Base-by-base conservation (phyloP, 2,797 vertebrate genomes). In the Ficedula albicollis region DNA sequence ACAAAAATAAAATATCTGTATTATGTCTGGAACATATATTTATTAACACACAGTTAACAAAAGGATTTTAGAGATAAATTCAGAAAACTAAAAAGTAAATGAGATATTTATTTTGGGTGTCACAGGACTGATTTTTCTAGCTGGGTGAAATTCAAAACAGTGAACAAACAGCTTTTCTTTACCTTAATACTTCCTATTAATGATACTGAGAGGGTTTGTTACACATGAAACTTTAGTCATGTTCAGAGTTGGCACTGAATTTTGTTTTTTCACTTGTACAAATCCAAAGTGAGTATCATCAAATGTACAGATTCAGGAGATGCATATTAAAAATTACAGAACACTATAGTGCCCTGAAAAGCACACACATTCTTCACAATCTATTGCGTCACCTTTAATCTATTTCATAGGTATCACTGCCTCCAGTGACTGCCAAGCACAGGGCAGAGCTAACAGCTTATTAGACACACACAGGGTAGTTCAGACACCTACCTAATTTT, bases 91-190 rank as follows among this genome's bases (percentile, higher is more conserved):
- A 43, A 68, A 87, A 66, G 69, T 39, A 90, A 86, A 70, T 11
- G 36, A 44, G 30, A 25, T 60, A 36, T 32, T 23, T 46, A 46
- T 46, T 46, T 46, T 43, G 44, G 63, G 23, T 83, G 79, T 63
- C 48, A 73, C 48, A 84, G 52, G 22, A 81, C 51, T 84, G 64
- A 88, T 88, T 81, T 87, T 86, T 73, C 60, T 77, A 64, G 29
- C 32, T 84, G 41, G 9, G 36, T 8, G 8, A 94, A 91, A 93
- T 69, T 69, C 44, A 69, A 84, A 88, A 41, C 60, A 78, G 39
- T 30, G 51, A 93, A 87, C 32, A 77, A 89, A 84, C 43, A 80
- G 52, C 36, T 90, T 93, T 80, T 90, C 29, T 63, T 94, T 82
- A 63, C 52, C 60, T 68, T 70, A 51, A 19, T 58, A 34, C 15